These are phyloP conservation scores for Pterophyllum scalare DNA, from an alignment of 2,113 vertebrate species.

Conservation along the genomic window DNA sequence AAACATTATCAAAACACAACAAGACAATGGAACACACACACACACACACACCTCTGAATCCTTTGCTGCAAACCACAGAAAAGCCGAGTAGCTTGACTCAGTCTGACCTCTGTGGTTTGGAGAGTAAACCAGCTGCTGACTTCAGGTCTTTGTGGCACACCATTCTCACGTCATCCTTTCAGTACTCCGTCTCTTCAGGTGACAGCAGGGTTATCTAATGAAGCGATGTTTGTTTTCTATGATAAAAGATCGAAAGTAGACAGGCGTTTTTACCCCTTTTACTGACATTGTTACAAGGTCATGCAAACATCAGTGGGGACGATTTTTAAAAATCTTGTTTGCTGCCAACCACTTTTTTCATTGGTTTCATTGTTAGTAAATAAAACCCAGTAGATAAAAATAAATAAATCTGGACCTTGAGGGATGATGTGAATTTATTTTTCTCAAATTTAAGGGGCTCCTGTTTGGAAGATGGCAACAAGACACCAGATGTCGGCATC, in stretches of 20 bases:
- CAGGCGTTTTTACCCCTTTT: not conserved
- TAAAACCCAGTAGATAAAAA: not conserved
- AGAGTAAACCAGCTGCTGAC: not conserved
- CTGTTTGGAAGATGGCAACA: not conserved
- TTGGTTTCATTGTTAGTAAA: not conserved
- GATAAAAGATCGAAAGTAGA: not conserved
- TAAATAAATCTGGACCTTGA: not conserved
- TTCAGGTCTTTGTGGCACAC: constrained; percentile 5
- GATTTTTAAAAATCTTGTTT: not conserved
- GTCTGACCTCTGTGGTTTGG: constrained; percentile 33
- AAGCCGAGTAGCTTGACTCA: constrained; percentile 38
- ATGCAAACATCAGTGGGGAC: not conserved
- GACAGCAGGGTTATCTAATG: not conserved
- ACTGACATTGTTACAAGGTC: not conserved
- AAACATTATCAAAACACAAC: not conserved
- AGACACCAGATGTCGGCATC: not conserved
- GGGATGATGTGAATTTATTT: not conserved
- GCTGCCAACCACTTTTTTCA: not conserved
- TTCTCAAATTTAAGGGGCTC: not conserved
- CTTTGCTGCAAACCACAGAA: constrained; percentile 10
- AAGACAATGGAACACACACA: not conserved
- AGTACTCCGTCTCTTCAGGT: constrained; percentile 1
- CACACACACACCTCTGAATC: not conserved
- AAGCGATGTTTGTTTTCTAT: not conserved
- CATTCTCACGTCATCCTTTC: constrained; percentile 23